Base-by-base conservation (phyloP, 2,797 vertebrate genomes). In the Clarias fuscus region DNA sequence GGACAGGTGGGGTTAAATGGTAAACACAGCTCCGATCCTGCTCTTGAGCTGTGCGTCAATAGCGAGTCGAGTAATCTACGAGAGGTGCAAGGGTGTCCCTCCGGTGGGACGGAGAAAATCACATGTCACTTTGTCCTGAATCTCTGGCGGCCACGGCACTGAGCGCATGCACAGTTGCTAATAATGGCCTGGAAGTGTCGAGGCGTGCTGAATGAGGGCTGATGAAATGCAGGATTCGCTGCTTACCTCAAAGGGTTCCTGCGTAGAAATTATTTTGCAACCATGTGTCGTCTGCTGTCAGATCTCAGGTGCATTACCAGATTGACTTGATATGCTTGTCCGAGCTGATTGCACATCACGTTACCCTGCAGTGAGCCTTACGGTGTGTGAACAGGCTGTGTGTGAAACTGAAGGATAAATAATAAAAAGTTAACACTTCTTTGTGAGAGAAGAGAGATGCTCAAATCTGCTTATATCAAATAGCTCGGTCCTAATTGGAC, bases 401-500 rank as follows among this genome's bases (percentile, higher is more conserved):
- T 82, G 56, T 40, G n/a, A 64, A 82, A 68, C 64, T 56, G 64
- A n/a, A 3, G n/a, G 64, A 56, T 68, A 82, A 68, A 17, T 82
- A 82, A 82, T 68, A 82, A 17, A 76, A 87, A 59, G n/a, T 59
- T 37, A 72, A 72, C 56, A 71, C 73, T 70, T 78, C 37, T 27
- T 27, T 37, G 53, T 43, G 43, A 81, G 37, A 27, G 40, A n/a
- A 43, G 15, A 56, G 77, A 80, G 15, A 65, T 53, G 79, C 61
- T 27, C 61, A 81, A 61, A 78, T 61, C 30, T 59, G 56, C 27
- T 59, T 20, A 40, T 20, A 20, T 67, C 40, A 67, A 82, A 68
- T 53, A 37, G 22, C 56, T 81, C 33, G 53, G 67, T 75, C 67
- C 67, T 86, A 88, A 87, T 87, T 88, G 86, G 72, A 86, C 84